Base-by-base conservation (phyloP, 2,888 invertebrate species). In the Taphrorychus bicolor region DNA sequence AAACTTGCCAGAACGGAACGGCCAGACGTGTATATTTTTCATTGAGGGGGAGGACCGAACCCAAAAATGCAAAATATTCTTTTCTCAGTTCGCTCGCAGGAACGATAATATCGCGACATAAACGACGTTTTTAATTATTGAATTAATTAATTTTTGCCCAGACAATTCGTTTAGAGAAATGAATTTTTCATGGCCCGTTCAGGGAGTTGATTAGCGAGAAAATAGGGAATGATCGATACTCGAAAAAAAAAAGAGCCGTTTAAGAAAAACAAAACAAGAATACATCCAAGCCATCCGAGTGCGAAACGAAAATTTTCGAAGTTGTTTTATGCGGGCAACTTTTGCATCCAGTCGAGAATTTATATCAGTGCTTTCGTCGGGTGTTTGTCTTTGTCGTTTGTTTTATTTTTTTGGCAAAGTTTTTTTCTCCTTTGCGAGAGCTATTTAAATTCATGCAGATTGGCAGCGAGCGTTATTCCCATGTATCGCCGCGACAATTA, bases 41-140 rank as follows among this genome's bases (percentile, higher is more conserved):
- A 61, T 69, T 57, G 59, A 42, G 48, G 48, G 64, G n/a, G 40
- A 19, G 53, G 59, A 58, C 24, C n/a, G n/a, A n/a, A 65, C 48
- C 51, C 66, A 53, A 22, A 66, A 66, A 70, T 70, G 70, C 66
- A 70, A 70, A 70, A 66, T 61, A 61, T 70, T 63, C 66, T 70
- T 70, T 70, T 66, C 70, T 70, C 62, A 66, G 59, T 59, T 54
- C 66, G 52, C 65, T 66, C 57, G 58, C 63, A 70, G 70, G 59
- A 66, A 59, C 21, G 40, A 64, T 64, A 65, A 69, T 69, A 69
- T 59, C 42, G 56, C 65, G 64, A 59, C 68, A 66, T 52, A 60
- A 51, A 24, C 63, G 42, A 18, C 57, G 51, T 69, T 73, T 73
- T 73, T 73, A 73, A 75, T 75, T 76, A 73, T 71, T 73, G 72